Conservation (phyloP, 2,797 vertebrate genomes). For the Chrysocyon brachyurus region DNA sequence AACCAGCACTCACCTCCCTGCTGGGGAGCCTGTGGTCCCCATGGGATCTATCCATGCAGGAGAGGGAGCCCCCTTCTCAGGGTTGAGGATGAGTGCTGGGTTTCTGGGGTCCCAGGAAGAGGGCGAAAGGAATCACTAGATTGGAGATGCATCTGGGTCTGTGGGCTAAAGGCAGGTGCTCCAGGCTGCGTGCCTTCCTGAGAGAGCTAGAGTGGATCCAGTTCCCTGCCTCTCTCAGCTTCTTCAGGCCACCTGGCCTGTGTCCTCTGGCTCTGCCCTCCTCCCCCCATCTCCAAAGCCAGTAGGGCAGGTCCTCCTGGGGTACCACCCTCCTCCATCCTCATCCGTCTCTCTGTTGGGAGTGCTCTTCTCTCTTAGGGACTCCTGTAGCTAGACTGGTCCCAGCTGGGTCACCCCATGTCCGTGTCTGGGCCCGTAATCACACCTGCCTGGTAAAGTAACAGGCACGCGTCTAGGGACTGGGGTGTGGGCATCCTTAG, state of each 20-base stretch:
- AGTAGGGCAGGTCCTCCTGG: not conserved
- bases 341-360: not conserved
- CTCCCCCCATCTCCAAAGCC: not conserved
- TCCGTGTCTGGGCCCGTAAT: not conserved
- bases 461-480: not conserved
- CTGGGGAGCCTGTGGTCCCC: no score
- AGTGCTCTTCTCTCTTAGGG: not conserved
- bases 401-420: not conserved
- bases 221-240: not conserved
- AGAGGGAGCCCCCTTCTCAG: no score
- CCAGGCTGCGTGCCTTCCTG: not conserved
- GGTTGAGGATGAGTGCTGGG: no score
- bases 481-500: no score
- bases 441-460: not conserved
- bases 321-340: not conserved
- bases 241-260: not conserved
- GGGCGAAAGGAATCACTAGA: no score
- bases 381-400: not conserved
- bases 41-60: no score
- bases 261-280: not conserved
- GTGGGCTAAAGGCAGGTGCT: not conserved
- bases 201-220: not conserved
- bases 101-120: no score
- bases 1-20: no score
- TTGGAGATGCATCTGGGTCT: no score